phyloP scores from a whole-genome alignment of 2,797 vertebrate species.

The Lophius americanus region DNA sequence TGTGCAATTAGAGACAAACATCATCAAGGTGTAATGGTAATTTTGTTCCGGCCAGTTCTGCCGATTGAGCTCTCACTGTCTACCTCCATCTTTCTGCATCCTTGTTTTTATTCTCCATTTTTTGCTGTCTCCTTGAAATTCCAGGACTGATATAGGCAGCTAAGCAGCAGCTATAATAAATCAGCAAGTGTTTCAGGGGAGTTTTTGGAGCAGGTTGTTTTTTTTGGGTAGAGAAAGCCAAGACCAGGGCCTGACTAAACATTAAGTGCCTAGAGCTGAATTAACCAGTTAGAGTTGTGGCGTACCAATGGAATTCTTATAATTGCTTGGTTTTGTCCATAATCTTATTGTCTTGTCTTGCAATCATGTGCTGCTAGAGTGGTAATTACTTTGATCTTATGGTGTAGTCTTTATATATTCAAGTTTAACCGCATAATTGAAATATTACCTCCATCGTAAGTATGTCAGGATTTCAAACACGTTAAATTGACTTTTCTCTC shows the following conservation, averaged over 20 bases:
- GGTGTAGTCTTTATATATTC: slow-evolving; percentile 1
- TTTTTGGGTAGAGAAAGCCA: slow-evolving; percentile 42
- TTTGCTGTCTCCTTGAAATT: too few species aligned
- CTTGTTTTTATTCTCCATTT: too few species aligned
- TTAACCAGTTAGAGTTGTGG: slow-evolving; percentile 52
- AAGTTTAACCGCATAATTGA: slow-evolving; percentile 1
- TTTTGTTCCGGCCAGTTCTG: too few species aligned
- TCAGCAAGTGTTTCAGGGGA: slow-evolving; percentile 21
- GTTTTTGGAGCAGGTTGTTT: slow-evolving; percentile 35
- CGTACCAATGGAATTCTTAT: slow-evolving; percentile 26
- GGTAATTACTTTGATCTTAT: neutral
- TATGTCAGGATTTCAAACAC: neutral
- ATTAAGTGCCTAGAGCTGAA: slow-evolving; percentile 46
- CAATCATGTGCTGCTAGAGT: slow-evolving; percentile 5
- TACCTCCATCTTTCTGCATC: too few species aligned
- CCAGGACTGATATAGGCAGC: too few species aligned
- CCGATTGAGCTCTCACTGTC: too few species aligned
- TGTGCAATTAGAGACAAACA: too few species aligned
- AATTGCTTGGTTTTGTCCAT: slow-evolving; percentile 24
- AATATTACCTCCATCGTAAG: neutral
- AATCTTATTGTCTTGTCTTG: slow-evolving; percentile 14
- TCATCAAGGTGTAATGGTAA: too few species aligned
- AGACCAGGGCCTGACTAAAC: slow-evolving; percentile 19
- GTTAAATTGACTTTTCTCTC: slow-evolving; percentile 11
- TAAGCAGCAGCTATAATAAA: slow-evolving; percentile 1